Conservation (phyloP, 2,113 vertebrate genomes). For the Clupea harengus region DNA sequence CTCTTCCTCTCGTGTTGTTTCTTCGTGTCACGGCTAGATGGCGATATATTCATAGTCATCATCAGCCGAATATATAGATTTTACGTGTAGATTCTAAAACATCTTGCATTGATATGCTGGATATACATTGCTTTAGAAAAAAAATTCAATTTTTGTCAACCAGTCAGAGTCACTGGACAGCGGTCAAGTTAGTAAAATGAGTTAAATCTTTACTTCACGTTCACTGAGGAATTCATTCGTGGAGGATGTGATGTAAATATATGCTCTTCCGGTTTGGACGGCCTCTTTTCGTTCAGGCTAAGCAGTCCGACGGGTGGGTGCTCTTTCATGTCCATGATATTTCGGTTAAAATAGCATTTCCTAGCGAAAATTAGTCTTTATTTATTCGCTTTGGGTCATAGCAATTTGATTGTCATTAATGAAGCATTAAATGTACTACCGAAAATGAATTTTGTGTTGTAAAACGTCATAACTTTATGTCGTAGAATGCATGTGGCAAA, state of each 20-base stretch:
- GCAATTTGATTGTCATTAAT: not conserved
- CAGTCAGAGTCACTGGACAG: not conserved
- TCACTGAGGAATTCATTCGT: rapidly evolving
- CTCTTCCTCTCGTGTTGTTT: not conserved
- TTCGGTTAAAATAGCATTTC: not conserved
- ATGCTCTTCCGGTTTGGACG: constrained; percentile 29
- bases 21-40: constrained; percentile 40
- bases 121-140: not conserved
- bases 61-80: not conserved
- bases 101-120: not conserved
- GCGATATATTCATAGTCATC: constrained; percentile 16
- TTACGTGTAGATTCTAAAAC: not conserved
- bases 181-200: not conserved
- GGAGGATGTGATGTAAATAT: constrained; percentile 57
- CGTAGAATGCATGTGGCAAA: not conserved
- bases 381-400: not conserved
- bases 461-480: not conserved
- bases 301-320: constrained; percentile 62
- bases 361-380: not conserved
- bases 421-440: not conserved
- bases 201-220: not conserved
- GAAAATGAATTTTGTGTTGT: not conserved
- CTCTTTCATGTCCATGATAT: constrained; percentile 17
- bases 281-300: constrained; percentile 66
- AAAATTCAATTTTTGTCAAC: too few relatives aligned